Conservation (phyloP, 2,113 vertebrate genomes). For the Grallaria varia region DNA sequence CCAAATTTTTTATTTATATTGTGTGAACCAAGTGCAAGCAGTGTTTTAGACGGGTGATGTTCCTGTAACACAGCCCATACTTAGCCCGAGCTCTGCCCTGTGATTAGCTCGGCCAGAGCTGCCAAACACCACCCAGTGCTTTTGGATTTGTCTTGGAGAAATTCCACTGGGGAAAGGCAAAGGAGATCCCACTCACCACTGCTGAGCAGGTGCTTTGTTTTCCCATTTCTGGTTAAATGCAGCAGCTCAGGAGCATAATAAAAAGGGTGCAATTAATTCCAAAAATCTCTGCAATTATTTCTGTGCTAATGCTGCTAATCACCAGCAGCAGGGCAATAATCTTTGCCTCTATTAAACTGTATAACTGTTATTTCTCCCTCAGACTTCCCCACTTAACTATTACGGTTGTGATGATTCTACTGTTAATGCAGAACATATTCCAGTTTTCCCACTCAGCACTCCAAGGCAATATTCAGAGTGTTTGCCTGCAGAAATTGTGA, state of each 20-base stretch:
- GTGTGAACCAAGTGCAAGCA: neutral
- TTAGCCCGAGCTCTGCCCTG: neutral
- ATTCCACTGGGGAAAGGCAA: neutral
- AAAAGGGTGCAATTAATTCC: neutral
- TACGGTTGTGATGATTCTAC: neutral
- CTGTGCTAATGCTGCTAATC: neutral
- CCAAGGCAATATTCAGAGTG: neutral
- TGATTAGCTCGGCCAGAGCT: neutral
- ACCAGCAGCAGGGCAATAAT: neutral
- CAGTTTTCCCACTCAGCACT: neutral
- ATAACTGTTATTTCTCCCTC: neutral
- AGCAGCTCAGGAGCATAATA: neutral
- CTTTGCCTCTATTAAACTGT: neutral
- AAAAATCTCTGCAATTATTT: neutral
- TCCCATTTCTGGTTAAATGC: neutral
- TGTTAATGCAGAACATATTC: neutral
- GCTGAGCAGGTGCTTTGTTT: neutral
- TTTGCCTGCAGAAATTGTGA: neutral
- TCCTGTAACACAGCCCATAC: neutral
- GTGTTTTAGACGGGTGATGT: neutral
- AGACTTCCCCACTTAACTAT: neutral
- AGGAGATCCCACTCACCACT: neutral
- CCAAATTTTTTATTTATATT: neutral
- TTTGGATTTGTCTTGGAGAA: neutral
- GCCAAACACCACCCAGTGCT: rapidly evolving